Evolutionary conservation across 2,888 invertebrate genomes (phyloP), one percentile per base, ranked within the genome.

Genomic region (Lepas anatifera): DNA sequence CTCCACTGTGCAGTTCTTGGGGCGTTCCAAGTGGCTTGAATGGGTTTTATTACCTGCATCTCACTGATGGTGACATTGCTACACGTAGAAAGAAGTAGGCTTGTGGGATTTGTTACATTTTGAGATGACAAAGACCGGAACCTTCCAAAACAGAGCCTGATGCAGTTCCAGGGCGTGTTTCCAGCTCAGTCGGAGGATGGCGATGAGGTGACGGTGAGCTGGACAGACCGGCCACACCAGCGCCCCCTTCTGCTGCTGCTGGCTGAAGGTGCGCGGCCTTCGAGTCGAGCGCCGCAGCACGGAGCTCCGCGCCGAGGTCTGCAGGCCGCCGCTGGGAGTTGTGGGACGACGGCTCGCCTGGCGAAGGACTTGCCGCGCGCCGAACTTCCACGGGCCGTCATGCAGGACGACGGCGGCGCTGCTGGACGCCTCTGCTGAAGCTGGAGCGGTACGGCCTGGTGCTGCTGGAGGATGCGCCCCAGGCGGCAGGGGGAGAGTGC

Each of bases 381-480:
- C 75, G 79, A 84, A 72, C 87, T 83, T 74, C 78, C 80, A n/a
- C n/a, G n/a, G 27, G 80, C 82, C 67, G 80, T 87, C 67, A 74
- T 87, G 43, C 73, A 73, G 22, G 78, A 79, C 39, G 78, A 79
- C 70, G n/a, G 71, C 73, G 41, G 68, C 68, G 4, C 76, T 85
- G 13, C 77, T 80, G 74, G 78, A 83, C 35, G 88, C n/a, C 87
- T 86, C 78, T 90, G 10, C 79, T 84, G 70, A 81, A 84, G 3
- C 78, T 89, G 48, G 84, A 87, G 1, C 78, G 83, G 2, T 84
- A 84, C 75, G 89, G 89, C 25, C 84, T 89, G 0, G 85, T 86
- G 0, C 77, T 88, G 58, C 81, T 89, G 18, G 80, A 83, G 74
- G 83, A 84, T 69, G 83, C 86, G 0, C n/a, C 86, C 87, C 0